Evolutionary conservation across 2,113 vertebrate species (phyloP).

Genomic region (Limanda limanda): DNA sequence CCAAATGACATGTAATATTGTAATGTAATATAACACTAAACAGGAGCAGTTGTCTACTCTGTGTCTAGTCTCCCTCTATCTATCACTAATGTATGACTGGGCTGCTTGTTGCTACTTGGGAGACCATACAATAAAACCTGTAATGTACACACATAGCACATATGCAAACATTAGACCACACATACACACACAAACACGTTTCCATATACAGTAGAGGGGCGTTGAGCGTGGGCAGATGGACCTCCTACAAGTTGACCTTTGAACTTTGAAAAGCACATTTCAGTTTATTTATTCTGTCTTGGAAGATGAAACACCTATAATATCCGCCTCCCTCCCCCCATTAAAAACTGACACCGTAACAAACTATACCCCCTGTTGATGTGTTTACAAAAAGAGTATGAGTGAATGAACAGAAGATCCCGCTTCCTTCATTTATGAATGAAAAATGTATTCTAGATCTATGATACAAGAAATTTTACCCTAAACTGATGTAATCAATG

Average conservation of each 20-base stretch:
- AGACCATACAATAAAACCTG: slow-evolving; percentile 31
- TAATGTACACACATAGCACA: slow-evolving; percentile 5
- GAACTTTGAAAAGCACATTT: slow-evolving; percentile 29
- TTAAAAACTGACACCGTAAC: slow-evolving; percentile 48
- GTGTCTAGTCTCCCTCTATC: not conserved
- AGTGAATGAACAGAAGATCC: slow-evolving; percentile 8
- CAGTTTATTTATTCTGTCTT: slow-evolving; percentile 60
- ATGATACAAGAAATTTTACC: too few relatives aligned
- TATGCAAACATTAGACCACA: slow-evolving; percentile 42
- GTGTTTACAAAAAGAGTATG: not conserved
- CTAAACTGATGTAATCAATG: not conserved
- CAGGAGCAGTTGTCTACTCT: not conserved
- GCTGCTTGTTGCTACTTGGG: slow-evolving; percentile 16
- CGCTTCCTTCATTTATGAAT: too few relatives aligned
- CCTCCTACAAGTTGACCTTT: slow-evolving; percentile 64
- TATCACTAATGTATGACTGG: slow-evolving; percentile 17
- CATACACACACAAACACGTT: slow-evolving; percentile 29
- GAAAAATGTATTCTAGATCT: too few relatives aligned
- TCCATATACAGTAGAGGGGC: slow-evolving; percentile 35
- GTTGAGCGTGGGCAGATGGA: slow-evolving; percentile 28
- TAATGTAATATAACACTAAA: not conserved
- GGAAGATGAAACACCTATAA: slow-evolving; percentile 38
- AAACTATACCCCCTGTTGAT: not conserved
- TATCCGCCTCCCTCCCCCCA: slow-evolving; percentile 17
- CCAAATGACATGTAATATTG: too few relatives aligned